Evolutionary conservation across 2,797 vertebrate genomes (phyloP), one percentile per base, ranked within the genome.

Genomic region (Enteromius anoplus): DNA sequence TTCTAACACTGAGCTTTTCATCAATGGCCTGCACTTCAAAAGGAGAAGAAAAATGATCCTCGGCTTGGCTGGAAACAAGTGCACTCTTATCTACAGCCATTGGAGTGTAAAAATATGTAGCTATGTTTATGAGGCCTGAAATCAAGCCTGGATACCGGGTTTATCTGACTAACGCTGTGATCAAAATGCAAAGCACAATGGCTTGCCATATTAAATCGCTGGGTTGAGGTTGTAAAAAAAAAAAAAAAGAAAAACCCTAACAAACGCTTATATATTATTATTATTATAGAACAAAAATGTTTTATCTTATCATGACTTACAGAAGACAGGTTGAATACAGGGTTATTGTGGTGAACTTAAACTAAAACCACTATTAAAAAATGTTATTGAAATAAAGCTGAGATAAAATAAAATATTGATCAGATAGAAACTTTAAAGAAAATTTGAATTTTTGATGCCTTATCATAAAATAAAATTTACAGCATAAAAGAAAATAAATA

Each of bases 81-180:
- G 55, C 29, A 72, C 78, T 72, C 40, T 85, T 71, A 85, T 85
- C 84, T 81, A 29, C 17, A 53, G 73, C 45, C 79, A 58, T 72
- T 76, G 23, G 37, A 76, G 71, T 64, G 47, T 76, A 75, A 73
- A 75, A 73, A 73, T 65, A 68, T 34, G 49, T 76, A 19, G 49
- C 72, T 72, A 60, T 81, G 72, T n/a, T 60, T 19, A 37, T 45
- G 19, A 70, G 64, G 40, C 68, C 55, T 66, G 66, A 21, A 17
- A 68, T 79, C 75, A 64, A 75, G 80, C 26, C 64, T 82, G 26
- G 45, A 80, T 75, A 60, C 60, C 69, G 17, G 40, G 40, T 79
- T 82, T 14, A 55, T 78, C 58, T 29, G 37, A 34, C 37, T 60
- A 45, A 58, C 0, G 9, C 47, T 6, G 64, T 7, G 21, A 34